Percentiles rank a stretch among this genome's conserved stretches.
These are phyloP conservation scores for Sphaeridia pumilis DNA, from an alignment of 2,888 invertebrate genomes.

Conservation along the genomic window DNA sequence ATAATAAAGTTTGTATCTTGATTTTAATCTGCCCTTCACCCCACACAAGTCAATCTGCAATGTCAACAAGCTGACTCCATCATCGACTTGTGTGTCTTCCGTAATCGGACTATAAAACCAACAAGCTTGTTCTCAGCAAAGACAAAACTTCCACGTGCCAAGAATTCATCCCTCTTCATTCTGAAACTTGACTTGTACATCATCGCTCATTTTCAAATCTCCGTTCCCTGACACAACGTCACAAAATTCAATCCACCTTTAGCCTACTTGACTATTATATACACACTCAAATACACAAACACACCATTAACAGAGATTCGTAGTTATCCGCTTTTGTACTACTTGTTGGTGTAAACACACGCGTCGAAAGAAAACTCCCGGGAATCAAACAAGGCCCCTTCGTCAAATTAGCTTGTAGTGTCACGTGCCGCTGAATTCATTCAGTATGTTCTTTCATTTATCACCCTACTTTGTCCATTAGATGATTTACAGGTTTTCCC, in stretches of 20 bases:
- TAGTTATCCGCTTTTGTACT: no score
- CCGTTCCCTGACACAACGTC: no score
- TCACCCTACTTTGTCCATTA: no score
- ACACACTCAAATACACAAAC: no score
- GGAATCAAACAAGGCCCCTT: conserved; percentile 2
- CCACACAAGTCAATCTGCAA: neutral
- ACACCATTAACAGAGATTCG: no score
- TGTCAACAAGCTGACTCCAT: neutral
- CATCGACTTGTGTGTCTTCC: neutral
- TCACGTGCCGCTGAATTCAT: neutral
- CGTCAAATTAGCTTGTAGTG: neutral
- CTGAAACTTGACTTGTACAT: neutral
- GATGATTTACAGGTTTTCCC: no score
- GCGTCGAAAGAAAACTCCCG: neutral
- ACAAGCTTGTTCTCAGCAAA: no score
- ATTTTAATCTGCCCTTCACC: neutral
- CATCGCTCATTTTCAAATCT: neutral
- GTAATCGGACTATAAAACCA: no score
- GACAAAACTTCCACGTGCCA: no score
- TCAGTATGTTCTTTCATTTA: neutral
- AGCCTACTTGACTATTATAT: no score
- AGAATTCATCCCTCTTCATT: neutral
- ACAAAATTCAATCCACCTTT: neutral
- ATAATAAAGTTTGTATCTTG: no score
- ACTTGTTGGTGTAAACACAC: conserved; percentile 2